Conservation (phyloP, 2,113 vertebrate genomes). For the Podarcis cretensis region DNA sequence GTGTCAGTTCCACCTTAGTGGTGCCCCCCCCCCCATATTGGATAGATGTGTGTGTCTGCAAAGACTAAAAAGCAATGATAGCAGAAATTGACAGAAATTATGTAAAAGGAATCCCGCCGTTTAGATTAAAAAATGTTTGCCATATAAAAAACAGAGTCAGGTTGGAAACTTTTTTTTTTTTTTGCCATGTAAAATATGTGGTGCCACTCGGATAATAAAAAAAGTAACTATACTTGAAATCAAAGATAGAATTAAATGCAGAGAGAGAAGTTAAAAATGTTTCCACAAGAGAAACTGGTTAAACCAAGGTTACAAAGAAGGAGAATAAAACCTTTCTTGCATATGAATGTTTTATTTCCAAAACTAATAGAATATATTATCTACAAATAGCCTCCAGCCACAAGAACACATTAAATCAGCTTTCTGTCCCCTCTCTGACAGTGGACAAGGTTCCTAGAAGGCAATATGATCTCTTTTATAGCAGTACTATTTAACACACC, state of each 20-base stretch:
- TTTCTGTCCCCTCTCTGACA: not conserved
- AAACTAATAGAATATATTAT: not conserved
- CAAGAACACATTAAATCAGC: not conserved
- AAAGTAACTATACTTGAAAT: not conserved
- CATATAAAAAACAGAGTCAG: not conserved
- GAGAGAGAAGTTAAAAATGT: not conserved
- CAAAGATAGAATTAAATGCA: not conserved
- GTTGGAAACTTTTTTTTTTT: not conserved
- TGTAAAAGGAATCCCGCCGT: not conserved
- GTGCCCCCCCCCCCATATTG: constrained; percentile 7
- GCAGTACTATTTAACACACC: not conserved
- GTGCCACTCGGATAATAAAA: not conserved
- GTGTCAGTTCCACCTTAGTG: not conserved
- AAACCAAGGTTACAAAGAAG: not conserved
- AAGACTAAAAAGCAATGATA: constrained; percentile 3
- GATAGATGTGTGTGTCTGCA: not conserved
- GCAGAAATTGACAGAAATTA: constrained; percentile 9
- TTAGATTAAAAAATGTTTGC: not conserved
- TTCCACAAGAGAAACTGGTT: not conserved
- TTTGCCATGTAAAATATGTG: not conserved
- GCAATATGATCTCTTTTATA: not conserved
- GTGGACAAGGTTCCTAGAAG: not conserved
- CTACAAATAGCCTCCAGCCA: not conserved
- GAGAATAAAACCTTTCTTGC: not conserved
- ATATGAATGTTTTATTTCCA: not conserved